phyloP scores from a whole-genome alignment of 2,888 invertebrate genomes.

The Nipponacmea schrenckii region DNA sequence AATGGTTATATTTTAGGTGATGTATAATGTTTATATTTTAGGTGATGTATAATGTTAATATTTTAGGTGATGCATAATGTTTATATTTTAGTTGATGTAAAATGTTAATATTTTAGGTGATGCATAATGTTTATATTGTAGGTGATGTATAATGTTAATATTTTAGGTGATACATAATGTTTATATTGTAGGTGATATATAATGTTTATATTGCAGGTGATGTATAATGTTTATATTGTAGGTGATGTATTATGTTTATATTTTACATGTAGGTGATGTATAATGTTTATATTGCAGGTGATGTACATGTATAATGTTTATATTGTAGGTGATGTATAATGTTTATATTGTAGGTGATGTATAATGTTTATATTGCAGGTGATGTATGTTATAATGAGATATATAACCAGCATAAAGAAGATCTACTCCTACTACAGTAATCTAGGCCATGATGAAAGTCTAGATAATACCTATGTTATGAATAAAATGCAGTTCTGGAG shows the following conservation, averaged over 20 bases:
- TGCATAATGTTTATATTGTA: neutral
- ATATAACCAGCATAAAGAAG: conserved; percentile 61
- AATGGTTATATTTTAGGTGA: neutral
- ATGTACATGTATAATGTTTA: neutral
- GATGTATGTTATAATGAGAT: conserved; percentile 62
- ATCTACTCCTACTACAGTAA: conserved; percentile 64
- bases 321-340: neutral
- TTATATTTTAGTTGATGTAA: neutral
- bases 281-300: neutral
- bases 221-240: conserved; percentile 34
- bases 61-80: neutral
- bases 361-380: conserved; percentile 44
- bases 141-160: neutral
- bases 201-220: conserved; percentile 45
- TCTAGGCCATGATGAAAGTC: conserved; percentile 63
- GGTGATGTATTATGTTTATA: neutral
- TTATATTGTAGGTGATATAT: neutral
- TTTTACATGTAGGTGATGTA: neutral
- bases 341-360: neutral
- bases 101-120: neutral
- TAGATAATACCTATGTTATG: conserved; percentile 67
- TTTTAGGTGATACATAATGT: neutral
- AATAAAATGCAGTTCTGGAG: conserved; percentile 68
- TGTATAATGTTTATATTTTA: neutral
- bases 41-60: neutral